Percentiles rank a stretch among this genome's conserved stretches.
Conservation (phyloP, 2,888 invertebrate genomes). For the Napeogenes sylphis region DNA sequence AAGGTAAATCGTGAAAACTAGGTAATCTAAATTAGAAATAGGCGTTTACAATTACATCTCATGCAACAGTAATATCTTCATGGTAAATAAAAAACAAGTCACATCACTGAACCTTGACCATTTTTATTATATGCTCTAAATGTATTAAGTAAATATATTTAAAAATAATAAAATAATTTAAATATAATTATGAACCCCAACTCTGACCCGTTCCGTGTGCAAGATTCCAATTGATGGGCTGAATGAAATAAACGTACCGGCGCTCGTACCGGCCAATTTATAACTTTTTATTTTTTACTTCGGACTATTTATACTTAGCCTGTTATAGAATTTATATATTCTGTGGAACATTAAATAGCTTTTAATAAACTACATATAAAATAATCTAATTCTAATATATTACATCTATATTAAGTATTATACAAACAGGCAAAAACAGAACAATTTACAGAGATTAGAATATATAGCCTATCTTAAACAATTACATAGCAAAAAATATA, state of each 20-base stretch:
- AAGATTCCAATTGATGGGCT: conserved; percentile 48
- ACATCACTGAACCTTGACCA: neutral
- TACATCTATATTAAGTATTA: neutral
- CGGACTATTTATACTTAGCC: conserved; percentile 12
- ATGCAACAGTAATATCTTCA: no score
- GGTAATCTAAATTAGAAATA: no score
- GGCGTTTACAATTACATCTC: no score
- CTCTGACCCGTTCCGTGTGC: conserved; percentile 19
- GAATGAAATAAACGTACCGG: conserved; percentile 53
- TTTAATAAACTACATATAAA: neutral
- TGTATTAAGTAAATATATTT: no score
- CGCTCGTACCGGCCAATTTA: conserved; percentile 45
- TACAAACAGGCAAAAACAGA: neutral
- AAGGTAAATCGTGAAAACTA: no score
- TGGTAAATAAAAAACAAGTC: neutral
- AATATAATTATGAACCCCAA: conserved; percentile 13
- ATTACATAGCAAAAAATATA: no score
- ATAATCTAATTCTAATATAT: neutral
- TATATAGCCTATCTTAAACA: no score
- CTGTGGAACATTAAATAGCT: conserved; percentile 10
- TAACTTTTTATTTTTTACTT: conserved; percentile 39
- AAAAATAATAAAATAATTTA: no score
- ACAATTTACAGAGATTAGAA: no score
- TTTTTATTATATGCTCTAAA: neutral
- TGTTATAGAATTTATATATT: conserved; percentile 8